Percentiles rank a stretch among this genome's conserved stretches.
Conservation (phyloP, 2,113 vertebrate genomes). For the Erythrolamprus reginae region DNA sequence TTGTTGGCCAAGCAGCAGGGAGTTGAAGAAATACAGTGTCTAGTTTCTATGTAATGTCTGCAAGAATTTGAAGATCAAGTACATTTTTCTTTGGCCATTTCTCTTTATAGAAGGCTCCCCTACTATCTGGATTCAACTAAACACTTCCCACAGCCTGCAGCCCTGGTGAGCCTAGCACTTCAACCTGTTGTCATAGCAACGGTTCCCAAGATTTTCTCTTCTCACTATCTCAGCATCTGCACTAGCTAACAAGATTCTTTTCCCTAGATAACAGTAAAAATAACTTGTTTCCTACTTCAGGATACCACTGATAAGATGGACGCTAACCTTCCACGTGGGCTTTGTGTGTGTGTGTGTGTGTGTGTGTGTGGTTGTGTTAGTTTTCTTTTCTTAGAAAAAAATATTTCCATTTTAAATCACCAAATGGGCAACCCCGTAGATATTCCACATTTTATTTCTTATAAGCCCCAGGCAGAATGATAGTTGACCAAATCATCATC, state of each 20-base stretch:
- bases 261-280: background rate
- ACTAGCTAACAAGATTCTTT: background rate
- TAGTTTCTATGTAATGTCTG: background rate
- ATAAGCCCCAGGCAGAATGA: background rate
- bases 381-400: background rate
- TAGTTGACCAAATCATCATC: background rate
- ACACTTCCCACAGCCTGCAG: background rate
- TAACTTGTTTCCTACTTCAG: background rate
- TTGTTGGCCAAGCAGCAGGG: background rate
- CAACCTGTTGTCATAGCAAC: background rate
- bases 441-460: background rate
- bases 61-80: background rate
- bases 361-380: background rate
- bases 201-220: background rate
- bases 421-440: background rate
- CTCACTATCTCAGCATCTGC: background rate
- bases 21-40: background rate
- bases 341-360: too few relatives aligned
- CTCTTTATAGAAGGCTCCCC: background rate
- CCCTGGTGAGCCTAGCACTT: background rate
- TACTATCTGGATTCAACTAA: background rate
- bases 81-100: background rate
- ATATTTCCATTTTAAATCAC: background rate
- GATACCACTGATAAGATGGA: background rate
- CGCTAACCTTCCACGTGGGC: background rate